Conservation (phyloP, 2,888 invertebrate species). For the Andrena camellia region DNA sequence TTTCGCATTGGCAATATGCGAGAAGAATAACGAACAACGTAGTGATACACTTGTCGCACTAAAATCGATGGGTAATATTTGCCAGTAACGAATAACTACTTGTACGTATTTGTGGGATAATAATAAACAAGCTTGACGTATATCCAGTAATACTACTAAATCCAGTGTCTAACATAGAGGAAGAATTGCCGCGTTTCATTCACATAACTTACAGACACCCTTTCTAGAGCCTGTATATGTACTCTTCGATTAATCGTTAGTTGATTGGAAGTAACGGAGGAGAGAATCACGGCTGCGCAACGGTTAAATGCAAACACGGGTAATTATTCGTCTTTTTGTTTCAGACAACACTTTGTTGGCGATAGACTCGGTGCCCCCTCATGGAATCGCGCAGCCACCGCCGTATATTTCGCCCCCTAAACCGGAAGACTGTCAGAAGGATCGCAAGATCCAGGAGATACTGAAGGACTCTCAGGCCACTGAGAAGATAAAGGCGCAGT, state of each 20-base stretch:
- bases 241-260: constrained; percentile 20
- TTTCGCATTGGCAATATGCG: not conserved
- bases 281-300: too few species aligned
- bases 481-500: constrained; percentile 35
- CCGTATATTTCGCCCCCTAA: constrained; percentile 79
- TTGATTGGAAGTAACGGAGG: not conserved
- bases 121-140: not conserved
- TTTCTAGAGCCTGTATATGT: constrained; percentile 11
- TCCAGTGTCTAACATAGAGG: constrained; percentile 32
- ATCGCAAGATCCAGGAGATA: constrained; percentile 67
- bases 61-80: constrained; percentile 5
- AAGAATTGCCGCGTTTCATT: not conserved
- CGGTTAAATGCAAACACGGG: too few species aligned
- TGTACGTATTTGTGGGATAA: not conserved
- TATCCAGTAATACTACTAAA: constrained; percentile 8
- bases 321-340: constrained; percentile 69
- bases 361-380: constrained; percentile 72
- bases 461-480: constrained; percentile 48
- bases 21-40: not conserved
- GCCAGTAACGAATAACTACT: constrained; percentile 3
- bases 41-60: not conserved
- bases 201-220: constrained; percentile 13
- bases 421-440: constrained; percentile 67
- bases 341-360: constrained; percentile 81
- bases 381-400: constrained; percentile 73